Percentiles rank a stretch among this genome's conserved stretches.
phyloP scores from a whole-genome alignment of 2,113 vertebrate species.

The Crotalus horridus region DNA sequence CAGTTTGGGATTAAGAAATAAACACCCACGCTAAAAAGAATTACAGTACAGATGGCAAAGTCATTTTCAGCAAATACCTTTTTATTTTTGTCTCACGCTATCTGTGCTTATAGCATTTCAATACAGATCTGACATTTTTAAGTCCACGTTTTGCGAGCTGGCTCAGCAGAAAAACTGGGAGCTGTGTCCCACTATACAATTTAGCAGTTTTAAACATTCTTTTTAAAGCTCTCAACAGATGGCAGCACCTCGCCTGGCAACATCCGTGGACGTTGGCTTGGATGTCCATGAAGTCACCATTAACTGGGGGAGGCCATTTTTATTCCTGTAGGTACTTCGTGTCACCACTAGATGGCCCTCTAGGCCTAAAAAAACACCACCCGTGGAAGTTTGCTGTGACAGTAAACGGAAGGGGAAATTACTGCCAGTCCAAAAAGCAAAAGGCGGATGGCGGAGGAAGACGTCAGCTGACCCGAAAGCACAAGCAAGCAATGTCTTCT shows the following conservation, averaged over 20 bases:
- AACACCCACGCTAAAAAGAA: neutral
- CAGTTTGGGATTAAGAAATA: neutral
- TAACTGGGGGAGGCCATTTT: neutral
- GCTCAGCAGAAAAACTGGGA: accelerated
- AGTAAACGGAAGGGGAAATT: neutral
- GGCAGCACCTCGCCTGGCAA: neutral
- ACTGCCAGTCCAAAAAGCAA: neutral
- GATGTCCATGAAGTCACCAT: neutral
- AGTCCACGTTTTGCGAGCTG: neutral
- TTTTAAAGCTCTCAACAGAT: neutral
- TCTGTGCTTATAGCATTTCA: neutral
- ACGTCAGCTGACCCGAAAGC: neutral
- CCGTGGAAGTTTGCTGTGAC: neutral
- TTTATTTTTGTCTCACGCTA: neutral
- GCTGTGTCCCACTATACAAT: neutral
- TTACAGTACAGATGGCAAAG: neutral
- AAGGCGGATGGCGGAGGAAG: neutral
- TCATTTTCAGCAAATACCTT: neutral
- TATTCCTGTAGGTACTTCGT: slow-evolving; percentile 1
- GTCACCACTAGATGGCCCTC: slow-evolving; percentile 64
- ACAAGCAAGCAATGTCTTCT: neutral
- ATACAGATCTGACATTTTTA: neutral
- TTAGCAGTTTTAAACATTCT: neutral
- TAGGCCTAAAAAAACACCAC: slow-evolving; percentile 2
- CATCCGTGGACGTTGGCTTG: neutral